phyloP scores from a whole-genome alignment of 30 jellyfish, hydroid and myxozoan species.

The Morbakka virulenta region DNA sequence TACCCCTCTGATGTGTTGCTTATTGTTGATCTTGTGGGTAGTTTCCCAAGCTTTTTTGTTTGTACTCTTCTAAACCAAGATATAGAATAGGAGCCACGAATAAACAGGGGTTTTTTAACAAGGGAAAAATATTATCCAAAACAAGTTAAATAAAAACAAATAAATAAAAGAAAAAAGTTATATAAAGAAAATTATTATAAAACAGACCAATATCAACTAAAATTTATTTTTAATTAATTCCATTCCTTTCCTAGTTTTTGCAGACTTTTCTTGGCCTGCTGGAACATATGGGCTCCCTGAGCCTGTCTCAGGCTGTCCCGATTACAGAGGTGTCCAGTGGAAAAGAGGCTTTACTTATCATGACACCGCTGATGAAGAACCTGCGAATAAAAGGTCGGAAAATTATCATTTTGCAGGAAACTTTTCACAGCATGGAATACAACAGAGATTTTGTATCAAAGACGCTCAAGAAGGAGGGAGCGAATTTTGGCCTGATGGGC shows the following conservation, averaged over 20 bases:
- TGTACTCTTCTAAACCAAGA: too few relatives aligned
- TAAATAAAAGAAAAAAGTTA: too few relatives aligned
- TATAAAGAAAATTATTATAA: too few relatives aligned
- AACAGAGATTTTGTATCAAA: constrained; percentile 91
- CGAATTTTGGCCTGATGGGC: constrained; percentile 96
- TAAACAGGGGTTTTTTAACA: too few relatives aligned
- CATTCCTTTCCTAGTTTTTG: constrained; percentile 28
- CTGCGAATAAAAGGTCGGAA: constrained; percentile 94
- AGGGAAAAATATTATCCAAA: too few relatives aligned
- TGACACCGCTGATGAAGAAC: constrained; percentile 92
- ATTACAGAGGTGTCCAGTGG: constrained; percentile 61
- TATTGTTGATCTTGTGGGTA: too few relatives aligned
- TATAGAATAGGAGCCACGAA: too few relatives aligned
- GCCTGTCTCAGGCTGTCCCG: constrained; percentile 94
- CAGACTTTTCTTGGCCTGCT: constrained; percentile 90
- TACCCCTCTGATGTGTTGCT: too few relatives aligned
- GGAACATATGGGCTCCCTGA: constrained; percentile 98
- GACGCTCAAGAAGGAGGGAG: constrained; percentile 71
- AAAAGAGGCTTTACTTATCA: constrained; percentile 90
- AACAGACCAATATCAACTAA: too few relatives aligned
- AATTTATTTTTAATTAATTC: too few relatives aligned
- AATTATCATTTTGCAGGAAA: constrained; percentile 96
- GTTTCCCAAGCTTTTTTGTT: too few relatives aligned
- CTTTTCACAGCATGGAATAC: constrained; percentile 96
- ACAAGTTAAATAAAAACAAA: too few relatives aligned